Evolutionary conservation across 2,797 vertebrate species (phyloP).

Genomic region (Orientallactaga sibirica): DNA sequence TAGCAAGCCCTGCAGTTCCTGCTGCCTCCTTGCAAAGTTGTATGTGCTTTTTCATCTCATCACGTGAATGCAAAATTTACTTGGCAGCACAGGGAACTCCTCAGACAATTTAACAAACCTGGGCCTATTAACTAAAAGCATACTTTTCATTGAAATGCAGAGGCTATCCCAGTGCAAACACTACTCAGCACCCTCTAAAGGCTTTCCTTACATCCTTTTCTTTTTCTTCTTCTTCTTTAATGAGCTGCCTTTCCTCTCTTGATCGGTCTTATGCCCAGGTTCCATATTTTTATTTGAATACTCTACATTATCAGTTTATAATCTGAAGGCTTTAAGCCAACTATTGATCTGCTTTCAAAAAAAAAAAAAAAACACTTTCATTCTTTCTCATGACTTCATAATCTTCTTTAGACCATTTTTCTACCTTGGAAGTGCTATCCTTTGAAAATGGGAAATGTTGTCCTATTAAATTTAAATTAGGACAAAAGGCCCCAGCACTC

Average conservation of each 20-base stretch:
- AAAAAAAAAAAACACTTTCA: conserved; percentile 69
- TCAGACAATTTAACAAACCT: conserved; percentile 17
- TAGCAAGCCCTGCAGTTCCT: not conserved
- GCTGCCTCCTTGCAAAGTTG: not conserved
- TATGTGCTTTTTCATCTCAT: not conserved
- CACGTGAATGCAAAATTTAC: not conserved
- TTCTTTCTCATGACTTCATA: conserved; percentile 72
- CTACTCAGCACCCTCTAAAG: not conserved
- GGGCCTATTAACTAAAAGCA: not conserved
- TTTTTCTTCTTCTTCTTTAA: not conserved
- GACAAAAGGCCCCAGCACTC: conserved; percentile 10
- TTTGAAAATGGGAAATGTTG: conserved; percentile 63
- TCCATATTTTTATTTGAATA: conserved; percentile 77
- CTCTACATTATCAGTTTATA: conserved; percentile 79
- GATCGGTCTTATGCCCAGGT: conserved; percentile 6
- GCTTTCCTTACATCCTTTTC: not conserved
- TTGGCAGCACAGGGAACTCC: not conserved
- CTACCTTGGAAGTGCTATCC: conserved; percentile 59
- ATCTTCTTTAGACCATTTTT: conserved; percentile 67
- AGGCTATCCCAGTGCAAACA: not conserved
- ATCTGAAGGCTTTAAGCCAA: conserved; percentile 73
- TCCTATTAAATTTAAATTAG: conserved; percentile 75
- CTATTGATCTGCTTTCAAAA: conserved; percentile 69
- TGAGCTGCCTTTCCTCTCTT: conserved; percentile 51
- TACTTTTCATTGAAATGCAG: conserved; percentile 25